Conservation (phyloP, 2,797 vertebrate species). For the Morelia viridis region DNA sequence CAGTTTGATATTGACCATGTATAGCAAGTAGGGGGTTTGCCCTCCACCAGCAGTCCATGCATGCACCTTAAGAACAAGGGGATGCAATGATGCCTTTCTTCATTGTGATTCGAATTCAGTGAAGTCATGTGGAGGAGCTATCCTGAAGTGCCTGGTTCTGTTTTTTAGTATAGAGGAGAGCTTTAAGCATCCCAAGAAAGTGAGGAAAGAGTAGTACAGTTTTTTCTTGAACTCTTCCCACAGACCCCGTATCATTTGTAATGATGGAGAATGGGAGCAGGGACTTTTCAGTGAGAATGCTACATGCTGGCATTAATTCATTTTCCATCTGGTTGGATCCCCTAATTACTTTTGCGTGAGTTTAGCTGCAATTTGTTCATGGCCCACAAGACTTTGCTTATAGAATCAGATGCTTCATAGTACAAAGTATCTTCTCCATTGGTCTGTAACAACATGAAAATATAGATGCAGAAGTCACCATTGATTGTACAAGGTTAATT, state of each 20-base stretch:
- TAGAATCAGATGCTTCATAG: neutral
- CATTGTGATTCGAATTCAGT: neutral
- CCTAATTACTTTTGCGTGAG: neutral
- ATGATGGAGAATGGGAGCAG: neutral
- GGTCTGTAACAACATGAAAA: neutral
- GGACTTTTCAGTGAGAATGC: neutral
- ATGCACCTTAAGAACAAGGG: neutral
- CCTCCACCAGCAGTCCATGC: neutral
- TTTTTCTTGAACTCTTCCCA: too few species aligned
- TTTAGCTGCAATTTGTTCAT: constrained; percentile 6
- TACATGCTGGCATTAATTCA: neutral
- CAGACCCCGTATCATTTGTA: neutral
- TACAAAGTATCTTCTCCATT: neutral
- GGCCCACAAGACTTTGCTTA: neutral
- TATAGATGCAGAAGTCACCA: neutral
- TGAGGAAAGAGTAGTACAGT: too few species aligned
- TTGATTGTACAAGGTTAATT: neutral
- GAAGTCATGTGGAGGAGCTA: neutral
- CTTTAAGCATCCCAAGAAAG: neutral
- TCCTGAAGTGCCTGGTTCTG: neutral
- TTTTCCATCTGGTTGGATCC: neutral
- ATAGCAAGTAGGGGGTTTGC: neutral
- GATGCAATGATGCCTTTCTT: neutral
- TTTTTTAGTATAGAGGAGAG: neutral
- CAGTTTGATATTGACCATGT: neutral